These are phyloP conservation scores for Lagodon rhomboides DNA, from an alignment of 2,797 vertebrate genomes.

Conservation along the genomic window DNA sequence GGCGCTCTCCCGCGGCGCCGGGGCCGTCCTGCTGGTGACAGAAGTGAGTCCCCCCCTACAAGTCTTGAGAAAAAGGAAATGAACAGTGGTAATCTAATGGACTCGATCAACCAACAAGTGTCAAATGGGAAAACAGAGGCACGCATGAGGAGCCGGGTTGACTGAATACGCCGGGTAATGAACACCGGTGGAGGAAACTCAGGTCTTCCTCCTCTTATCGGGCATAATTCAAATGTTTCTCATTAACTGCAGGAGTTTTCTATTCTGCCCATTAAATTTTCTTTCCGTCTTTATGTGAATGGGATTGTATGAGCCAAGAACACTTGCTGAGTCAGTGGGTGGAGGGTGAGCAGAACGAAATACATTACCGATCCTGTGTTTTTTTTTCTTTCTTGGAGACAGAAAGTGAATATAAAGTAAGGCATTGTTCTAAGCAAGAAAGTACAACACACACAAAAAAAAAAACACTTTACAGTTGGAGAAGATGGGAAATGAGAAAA, in stretches of 20 bases:
- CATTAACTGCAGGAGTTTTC: constrained; percentile 65
- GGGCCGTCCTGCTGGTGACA: constrained; percentile 46
- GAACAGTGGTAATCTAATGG: constrained; percentile 60
- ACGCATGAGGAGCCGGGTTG: constrained; percentile 23
- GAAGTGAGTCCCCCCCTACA: constrained; percentile 33
- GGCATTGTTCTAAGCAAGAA: constrained; percentile 22
- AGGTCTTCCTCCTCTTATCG: constrained; percentile 47
- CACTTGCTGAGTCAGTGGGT: constrained; percentile 67
- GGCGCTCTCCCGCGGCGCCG: constrained; percentile 10
- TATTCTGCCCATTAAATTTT: constrained; percentile 54
- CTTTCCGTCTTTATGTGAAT: constrained; percentile 52
- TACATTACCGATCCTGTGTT: constrained; percentile 46
- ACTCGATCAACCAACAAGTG: constrained; percentile 65
- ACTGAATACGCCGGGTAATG: constrained; percentile 52
- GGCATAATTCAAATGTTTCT: constrained; percentile 62
- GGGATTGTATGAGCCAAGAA: constrained; percentile 54
- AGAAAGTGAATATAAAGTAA: constrained; percentile 55
- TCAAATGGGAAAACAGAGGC: constrained; percentile 50
- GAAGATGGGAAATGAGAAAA: constrained; percentile 26
- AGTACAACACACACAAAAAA: neutral
- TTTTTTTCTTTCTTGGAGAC: constrained; percentile 24
- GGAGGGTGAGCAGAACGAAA: constrained; percentile 54
- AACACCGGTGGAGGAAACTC: constrained; percentile 34
- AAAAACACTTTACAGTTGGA: constrained; percentile 19
- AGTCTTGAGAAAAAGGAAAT: constrained; percentile 34